A percentile compares a stretch with the other conserved stretches of the same genome.
These are phyloP conservation scores for Beroe forskalii DNA, from an alignment of 37 sponge, comb jelly and placozoan genomes.

Conservation along the genomic window DNA sequence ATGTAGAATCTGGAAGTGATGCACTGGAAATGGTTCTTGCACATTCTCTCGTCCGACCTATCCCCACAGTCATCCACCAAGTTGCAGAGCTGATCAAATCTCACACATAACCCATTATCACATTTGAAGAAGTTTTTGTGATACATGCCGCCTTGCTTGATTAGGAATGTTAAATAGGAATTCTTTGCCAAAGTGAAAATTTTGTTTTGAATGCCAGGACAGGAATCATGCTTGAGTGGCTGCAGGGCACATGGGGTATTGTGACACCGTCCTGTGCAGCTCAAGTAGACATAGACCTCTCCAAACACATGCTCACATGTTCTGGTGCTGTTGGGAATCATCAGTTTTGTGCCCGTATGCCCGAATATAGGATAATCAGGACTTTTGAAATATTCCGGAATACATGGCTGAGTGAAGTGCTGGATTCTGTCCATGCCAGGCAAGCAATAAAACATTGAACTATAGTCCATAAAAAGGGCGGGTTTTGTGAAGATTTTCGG, in stretches of 20 bases:
- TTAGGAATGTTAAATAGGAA: not conserved
- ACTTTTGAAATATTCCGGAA: not conserved
- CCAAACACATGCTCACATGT: not conserved
- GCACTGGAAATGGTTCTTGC: constrained; percentile 6
- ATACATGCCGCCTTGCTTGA: not conserved
- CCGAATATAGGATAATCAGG: not conserved
- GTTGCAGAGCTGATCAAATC: constrained; percentile 16
- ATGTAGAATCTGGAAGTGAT: not conserved
- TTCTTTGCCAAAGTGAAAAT: constrained; percentile 6
- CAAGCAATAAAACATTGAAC: not conserved
- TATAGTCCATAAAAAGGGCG: not conserved
- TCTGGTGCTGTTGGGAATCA: not conserved
- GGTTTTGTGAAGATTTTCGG: not conserved
- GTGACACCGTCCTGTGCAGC: not conserved
- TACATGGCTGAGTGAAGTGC: not conserved
- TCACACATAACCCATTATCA: not conserved
- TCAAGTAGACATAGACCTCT: constrained; percentile 12
- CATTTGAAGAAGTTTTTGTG: not conserved
- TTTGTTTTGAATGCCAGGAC: not conserved
- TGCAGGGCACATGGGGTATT: not conserved
- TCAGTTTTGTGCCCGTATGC: not conserved
- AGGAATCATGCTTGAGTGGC: not conserved
- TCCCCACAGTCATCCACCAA: constrained; percentile 55
- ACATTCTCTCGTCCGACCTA: not conserved
- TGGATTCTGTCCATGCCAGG: not conserved